Percentiles rank a stretch among this genome's conserved stretches.
Conservation (phyloP, 2,888 invertebrate genomes). For the Belgica antarctica region DNA sequence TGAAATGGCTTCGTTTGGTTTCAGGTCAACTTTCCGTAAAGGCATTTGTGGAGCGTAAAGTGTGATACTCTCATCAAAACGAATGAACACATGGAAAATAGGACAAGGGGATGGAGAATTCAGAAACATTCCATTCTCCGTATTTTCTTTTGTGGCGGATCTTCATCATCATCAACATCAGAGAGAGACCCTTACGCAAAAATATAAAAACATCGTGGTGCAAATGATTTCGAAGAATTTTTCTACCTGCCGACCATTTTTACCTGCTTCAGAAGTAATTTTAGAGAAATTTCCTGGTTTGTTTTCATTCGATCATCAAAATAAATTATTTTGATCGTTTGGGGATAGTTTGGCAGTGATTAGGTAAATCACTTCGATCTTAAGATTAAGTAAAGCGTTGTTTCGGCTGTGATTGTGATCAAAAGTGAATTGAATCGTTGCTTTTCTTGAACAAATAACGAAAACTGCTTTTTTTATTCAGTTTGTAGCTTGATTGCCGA, state of each 20-base stretch:
- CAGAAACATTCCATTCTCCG: slow-evolving; percentile 14
- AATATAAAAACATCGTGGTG: slow-evolving; percentile 13
- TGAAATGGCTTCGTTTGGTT: too few species aligned
- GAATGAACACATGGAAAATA: slow-evolving; percentile 35
- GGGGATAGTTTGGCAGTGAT: not conserved
- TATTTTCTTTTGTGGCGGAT: not conserved
- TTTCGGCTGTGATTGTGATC: not conserved
- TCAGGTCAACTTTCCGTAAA: too few species aligned
- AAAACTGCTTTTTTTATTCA: not conserved
- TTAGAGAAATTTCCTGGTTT: too few species aligned
- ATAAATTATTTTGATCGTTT: not conserved
- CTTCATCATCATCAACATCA: not conserved
- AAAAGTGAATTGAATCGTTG: slow-evolving; percentile 1
- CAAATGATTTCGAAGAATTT: slow-evolving; percentile 8
- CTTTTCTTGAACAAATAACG: too few species aligned
- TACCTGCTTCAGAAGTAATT: too few species aligned
- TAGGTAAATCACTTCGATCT: too few species aligned
- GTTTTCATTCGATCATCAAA: not conserved
- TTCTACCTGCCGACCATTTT: slow-evolving; percentile 8
- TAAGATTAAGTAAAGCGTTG: too few species aligned
- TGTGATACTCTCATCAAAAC: slow-evolving; percentile 40
- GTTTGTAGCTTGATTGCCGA: slow-evolving; percentile 6
- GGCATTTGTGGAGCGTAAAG: slow-evolving; percentile 15
- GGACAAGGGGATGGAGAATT: not conserved
- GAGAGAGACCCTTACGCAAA: slow-evolving; percentile 28